phyloP scores from a whole-genome alignment of 64 coral and sea anemone genomes.

The Dendronephthya gigantea region DNA sequence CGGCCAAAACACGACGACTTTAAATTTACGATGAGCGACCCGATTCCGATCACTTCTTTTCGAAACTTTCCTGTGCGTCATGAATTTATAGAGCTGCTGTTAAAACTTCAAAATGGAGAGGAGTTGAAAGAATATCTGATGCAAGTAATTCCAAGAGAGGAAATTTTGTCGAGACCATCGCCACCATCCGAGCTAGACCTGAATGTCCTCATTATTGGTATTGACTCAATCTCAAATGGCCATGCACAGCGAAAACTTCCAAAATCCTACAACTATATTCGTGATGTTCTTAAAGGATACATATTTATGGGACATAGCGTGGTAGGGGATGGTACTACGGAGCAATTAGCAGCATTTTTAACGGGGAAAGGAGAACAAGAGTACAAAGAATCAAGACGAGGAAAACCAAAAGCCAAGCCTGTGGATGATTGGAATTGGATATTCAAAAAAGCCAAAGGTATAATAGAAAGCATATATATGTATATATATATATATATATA shows the following conservation, averaged over 20 bases:
- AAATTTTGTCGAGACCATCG: background rate
- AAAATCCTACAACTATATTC: background rate
- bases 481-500: too few relatives aligned
- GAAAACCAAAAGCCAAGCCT: background rate
- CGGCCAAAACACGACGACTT: background rate
- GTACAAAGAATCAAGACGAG: background rate
- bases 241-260: constrained; percentile 6
- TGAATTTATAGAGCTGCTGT: background rate
- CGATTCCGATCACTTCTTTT: background rate
- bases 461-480: background rate
- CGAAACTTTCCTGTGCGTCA: background rate
- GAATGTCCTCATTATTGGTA: background rate
- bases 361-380: background rate
- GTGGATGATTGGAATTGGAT: constrained; percentile 6
- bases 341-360: background rate
- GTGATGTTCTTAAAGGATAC: background rate
- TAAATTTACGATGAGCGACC: background rate
- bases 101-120: background rate
- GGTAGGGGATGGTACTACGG: constrained; percentile 7
- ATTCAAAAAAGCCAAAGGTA: constrained; percentile 1
- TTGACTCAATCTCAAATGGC: background rate
- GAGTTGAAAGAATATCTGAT: background rate
- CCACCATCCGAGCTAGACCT: background rate
- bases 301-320: constrained; percentile 8
- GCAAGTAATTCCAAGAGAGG: background rate